phyloP scores from a whole-genome alignment of 1,140 invertebrate genomes.

The Drosophila orena region DNA sequence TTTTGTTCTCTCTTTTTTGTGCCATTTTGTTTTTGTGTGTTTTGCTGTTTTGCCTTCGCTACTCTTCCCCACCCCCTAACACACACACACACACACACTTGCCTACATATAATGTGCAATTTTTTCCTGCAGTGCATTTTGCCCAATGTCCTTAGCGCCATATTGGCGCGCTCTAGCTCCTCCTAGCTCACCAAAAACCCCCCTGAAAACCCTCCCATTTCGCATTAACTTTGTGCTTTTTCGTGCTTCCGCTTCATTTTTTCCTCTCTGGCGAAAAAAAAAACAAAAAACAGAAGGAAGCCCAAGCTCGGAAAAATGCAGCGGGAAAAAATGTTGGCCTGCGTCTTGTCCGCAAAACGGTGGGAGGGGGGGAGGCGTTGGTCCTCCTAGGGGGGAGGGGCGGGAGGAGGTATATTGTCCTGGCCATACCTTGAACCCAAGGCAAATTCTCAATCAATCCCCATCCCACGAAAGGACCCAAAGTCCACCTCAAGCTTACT shows the following conservation, averaged over 20 bases:
- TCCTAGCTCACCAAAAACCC: conserved; percentile 36
- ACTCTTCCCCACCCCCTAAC: conserved; percentile 18
- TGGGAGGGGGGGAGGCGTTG: not conserved
- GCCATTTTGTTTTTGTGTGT: conserved; percentile 82
- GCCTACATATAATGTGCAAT: conserved; percentile 71
- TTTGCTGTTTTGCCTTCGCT: conserved; percentile 72
- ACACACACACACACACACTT: conserved; percentile 27
- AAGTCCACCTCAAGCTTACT: conserved; percentile 46
- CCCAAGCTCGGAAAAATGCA: conserved; percentile 48
- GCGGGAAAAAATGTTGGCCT: conserved; percentile 54
- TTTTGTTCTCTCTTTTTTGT: conserved; percentile 60
- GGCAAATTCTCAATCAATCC: conserved; percentile 39
- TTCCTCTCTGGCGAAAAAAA: conserved; percentile 43
- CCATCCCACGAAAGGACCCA: conserved; percentile 3
- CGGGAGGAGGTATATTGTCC: conserved; percentile 40
- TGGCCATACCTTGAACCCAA: conserved; percentile 55
- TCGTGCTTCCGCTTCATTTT: conserved; percentile 81
- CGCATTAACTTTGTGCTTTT: conserved; percentile 80
- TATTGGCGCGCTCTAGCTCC: conserved; percentile 58
- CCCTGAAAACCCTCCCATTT: conserved; percentile 25
- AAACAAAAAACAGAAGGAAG: conserved; percentile 23
- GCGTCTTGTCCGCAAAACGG: conserved; percentile 47
- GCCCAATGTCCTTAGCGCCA: conserved; percentile 81
- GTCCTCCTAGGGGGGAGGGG: no score
- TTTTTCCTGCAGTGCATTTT: conserved; percentile 74